phyloP scores from a whole-genome alignment of 1,140 invertebrate species.

The Plutomurus gul region DNA sequence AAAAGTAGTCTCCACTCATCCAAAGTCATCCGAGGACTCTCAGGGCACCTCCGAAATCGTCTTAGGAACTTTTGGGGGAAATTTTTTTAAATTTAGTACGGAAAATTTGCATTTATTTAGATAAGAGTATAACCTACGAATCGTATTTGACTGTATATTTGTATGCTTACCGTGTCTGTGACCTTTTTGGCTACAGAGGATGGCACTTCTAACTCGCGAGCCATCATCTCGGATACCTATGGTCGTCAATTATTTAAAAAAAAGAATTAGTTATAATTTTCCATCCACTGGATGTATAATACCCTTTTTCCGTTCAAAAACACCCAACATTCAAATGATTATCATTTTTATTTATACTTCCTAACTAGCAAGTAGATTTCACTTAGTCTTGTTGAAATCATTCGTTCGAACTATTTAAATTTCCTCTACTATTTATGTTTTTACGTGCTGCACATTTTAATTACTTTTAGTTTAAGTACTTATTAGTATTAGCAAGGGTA shows the following conservation, averaged over 20 bases:
- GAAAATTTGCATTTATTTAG: too few relatives aligned
- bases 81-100: too few relatives aligned
- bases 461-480: neutral
- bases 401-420: neutral
- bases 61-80: too few relatives aligned
- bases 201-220: conserved; percentile 68
- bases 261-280: neutral
- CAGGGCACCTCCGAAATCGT: conserved; percentile 75
- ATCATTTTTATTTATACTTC: too few relatives aligned
- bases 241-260: conserved; percentile 14
- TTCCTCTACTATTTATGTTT: neutral
- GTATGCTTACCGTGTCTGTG: conserved; percentile 65
- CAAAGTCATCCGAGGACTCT: conserved; percentile 70
- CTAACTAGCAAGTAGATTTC: too few relatives aligned
- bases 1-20: conserved; percentile 75
- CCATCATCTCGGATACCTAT: conserved; percentile 70
- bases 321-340: too few relatives aligned
- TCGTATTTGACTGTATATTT: too few relatives aligned
- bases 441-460: neutral
- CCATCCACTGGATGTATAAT: neutral
- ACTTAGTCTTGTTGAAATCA: neutral
- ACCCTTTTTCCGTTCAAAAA: too few relatives aligned
- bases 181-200: conserved; percentile 66
- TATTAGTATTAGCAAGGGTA: conserved; percentile 28
- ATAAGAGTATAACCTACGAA: too few relatives aligned